phyloP scores from a whole-genome alignment of 2,113 vertebrate genomes.

The Catharus fuscescens region DNA sequence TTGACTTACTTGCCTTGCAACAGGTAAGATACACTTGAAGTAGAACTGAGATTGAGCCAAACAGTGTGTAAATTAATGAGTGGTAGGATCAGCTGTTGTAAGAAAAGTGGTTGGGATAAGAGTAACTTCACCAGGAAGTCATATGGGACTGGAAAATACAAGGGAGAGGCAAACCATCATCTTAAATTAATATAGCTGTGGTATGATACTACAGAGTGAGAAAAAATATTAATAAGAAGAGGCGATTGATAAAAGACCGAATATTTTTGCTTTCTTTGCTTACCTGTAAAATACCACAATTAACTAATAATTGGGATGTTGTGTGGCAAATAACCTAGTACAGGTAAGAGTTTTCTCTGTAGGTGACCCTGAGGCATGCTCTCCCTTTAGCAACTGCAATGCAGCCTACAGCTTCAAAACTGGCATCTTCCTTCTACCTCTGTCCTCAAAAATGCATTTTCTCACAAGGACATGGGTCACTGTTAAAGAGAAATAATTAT shows the following conservation, averaged over 20 bases:
- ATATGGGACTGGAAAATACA: not conserved
- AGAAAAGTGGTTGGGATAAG: not conserved
- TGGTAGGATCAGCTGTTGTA: not conserved
- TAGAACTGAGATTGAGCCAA: not conserved
- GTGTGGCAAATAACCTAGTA: not conserved
- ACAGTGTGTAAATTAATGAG: not conserved
- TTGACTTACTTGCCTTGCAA: not conserved
- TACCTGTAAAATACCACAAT: not conserved
- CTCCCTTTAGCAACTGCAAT: not conserved
- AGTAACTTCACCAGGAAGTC: not conserved
- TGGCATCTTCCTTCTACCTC: not conserved
- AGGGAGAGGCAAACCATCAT: not conserved
- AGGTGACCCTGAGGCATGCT: not conserved
- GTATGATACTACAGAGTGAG: not conserved
- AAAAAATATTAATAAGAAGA: not conserved
- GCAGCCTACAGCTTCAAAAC: not conserved
- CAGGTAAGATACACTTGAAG: not conserved
- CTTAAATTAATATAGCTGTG: not conserved
- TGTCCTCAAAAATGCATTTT: not conserved
- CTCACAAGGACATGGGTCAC: not conserved
- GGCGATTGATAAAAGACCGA: not conserved
- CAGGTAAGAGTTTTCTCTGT: not conserved
- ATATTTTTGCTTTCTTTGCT: not conserved
- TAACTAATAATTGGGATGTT: not conserved
- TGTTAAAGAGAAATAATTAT: constrained; percentile 39